Conservation (phyloP, 2,888 invertebrate species). For the Troglohyphantes excavatus region DNA sequence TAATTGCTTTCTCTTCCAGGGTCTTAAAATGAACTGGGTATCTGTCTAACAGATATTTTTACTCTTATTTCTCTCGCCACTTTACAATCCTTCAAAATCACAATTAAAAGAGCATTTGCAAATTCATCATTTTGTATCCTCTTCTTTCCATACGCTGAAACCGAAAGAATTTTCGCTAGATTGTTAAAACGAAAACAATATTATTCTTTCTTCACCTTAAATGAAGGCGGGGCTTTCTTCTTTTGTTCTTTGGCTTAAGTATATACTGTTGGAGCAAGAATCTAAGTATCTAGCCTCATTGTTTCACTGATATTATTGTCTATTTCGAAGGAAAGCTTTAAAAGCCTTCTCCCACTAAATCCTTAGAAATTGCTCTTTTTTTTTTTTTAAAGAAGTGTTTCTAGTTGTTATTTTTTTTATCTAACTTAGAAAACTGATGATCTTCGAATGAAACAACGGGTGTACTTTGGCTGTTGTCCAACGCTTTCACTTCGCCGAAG, state of each 20-base stretch:
- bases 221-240: constrained; percentile 38
- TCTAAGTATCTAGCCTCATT: constrained; percentile 19
- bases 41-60: background rate
- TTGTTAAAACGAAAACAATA: constrained; percentile 58
- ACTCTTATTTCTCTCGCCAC: background rate
- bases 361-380: constrained; percentile 47
- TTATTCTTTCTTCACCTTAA: constrained; percentile 39
- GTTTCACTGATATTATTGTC: constrained; percentile 55
- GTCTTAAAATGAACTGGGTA: constrained; percentile 19
- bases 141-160: background rate
- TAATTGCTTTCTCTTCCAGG: background rate
- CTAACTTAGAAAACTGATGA: constrained; percentile 64
- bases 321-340: constrained; percentile 40
- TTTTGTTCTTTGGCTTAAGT: constrained; percentile 42
- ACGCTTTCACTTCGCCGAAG: constrained; percentile 46
- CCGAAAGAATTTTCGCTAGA: constrained; percentile 36
- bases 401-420: constrained; percentile 43
- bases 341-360: constrained; percentile 46
- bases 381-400: constrained; percentile 31
- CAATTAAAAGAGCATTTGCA: constrained; percentile 57
- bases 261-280: constrained; percentile 32
- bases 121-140: constrained; percentile 45
- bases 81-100: background rate
- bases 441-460: constrained; percentile 47
- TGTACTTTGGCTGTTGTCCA: constrained; percentile 60